Evolutionary conservation across 1,140 invertebrate species (phyloP), one percentile per base, ranked within the genome.

Genomic region (Zaprionus ghesquierei): DNA sequence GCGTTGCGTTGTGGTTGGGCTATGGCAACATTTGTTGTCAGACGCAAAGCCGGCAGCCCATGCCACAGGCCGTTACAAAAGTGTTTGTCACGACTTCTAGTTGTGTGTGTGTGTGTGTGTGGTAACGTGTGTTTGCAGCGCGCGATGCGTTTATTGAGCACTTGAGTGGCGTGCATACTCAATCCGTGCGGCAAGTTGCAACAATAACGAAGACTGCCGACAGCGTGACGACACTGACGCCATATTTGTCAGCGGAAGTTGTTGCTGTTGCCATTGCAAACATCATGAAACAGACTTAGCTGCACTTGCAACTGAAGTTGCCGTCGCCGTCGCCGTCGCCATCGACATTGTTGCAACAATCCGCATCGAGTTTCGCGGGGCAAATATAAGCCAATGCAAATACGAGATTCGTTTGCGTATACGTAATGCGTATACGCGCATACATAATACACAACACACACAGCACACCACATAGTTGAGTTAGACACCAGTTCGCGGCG

Each of bases 311-410:
- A 4, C 13, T 23, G 25, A 6, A 49, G 18, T 5, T 23, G 15
- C 9, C 6, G 35, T 18, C 3, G 18, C n/a, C 18, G 41, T 29
- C 10, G 49, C 50, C 22, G 61, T 41, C 15, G 49, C 50, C 22
- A 46, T 41, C 25, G 8, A 44, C 35, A 60, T 44, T 72, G 80
- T 59, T 63, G 79, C 77, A 75, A 61, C 75, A 75, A 71, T 58
- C 46, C 77, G 62, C 66, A 62, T 79, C 41, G 50, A 84, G 64
- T 75, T 66, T 75, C 60, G 71, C 54, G 46, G 33, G 59, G 64
- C 80, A 84, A 84, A 79, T 77, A 84, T 60, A 65, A 84, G 80
- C 64, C 76, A 84, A 77, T 79, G 80, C 80, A 84, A 84, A 84
- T 79, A 82, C 62, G 51, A 68, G 69, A 68, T 60, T 81, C 81